Conservation (phyloP, 2,888 invertebrate genomes). For the Eugnorisma glareosa region DNA sequence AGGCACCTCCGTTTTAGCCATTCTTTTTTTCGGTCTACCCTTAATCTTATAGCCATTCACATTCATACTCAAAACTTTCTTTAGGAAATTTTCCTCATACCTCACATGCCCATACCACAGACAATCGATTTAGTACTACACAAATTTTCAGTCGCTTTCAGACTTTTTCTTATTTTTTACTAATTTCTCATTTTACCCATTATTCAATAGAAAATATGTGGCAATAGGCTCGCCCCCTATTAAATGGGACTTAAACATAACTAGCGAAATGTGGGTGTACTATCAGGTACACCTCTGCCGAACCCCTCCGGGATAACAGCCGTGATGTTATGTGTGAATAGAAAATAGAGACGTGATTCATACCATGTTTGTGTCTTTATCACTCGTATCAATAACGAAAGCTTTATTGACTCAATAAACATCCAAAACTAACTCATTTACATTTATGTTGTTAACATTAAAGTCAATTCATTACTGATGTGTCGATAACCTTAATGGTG, state of each 20-base stretch:
- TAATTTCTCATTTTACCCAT: background rate
- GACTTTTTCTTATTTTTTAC: background rate
- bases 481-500: slow-evolving; percentile 27
- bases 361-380: background rate
- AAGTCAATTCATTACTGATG: slow-evolving; percentile 26
- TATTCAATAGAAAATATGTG: no score
- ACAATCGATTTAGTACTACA: background rate
- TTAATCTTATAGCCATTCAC: background rate
- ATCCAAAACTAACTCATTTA: slow-evolving; percentile 27
- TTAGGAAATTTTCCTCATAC: background rate
- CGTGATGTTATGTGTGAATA: no score
- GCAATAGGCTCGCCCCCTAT: no score
- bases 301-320: no score
- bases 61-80: background rate
- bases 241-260: no score
- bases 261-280: no score
- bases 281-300: no score
- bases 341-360: background rate
- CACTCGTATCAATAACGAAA: background rate
- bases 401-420: slow-evolving; percentile 13
- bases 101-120: background rate
- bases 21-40: background rate
- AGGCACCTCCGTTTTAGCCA: background rate
- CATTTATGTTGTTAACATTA: slow-evolving; percentile 21
- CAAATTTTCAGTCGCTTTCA: background rate